Conservation (phyloP, 2,113 vertebrate species). For the Spea multiplicata region DNA sequence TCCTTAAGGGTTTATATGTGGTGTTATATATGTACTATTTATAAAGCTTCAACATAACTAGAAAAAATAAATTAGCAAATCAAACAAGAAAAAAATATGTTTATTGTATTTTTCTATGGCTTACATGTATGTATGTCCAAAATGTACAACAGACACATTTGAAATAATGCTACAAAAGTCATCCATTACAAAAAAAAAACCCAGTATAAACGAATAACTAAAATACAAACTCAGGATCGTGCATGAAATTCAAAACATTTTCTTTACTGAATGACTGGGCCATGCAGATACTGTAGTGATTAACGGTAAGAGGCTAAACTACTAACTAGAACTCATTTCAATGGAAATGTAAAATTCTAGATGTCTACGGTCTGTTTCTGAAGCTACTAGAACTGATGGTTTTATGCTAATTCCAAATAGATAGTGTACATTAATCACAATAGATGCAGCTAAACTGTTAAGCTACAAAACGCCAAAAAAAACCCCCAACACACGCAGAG, state of each 20-base stretch:
- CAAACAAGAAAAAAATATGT: constrained; percentile 12
- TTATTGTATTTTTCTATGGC: constrained; percentile 4
- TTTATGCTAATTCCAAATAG: neutral
- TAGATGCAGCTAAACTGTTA: neutral
- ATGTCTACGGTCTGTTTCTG: neutral
- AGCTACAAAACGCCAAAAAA: neutral
- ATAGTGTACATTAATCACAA: neutral
- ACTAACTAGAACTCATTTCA: neutral
- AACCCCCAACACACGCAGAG: neutral
- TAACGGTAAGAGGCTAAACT: neutral
- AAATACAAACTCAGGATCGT: constrained; percentile 21
- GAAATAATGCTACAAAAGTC: neutral
- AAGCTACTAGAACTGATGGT: neutral
- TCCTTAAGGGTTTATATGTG: no score
- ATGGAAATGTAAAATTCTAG: neutral
- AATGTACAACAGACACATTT: neutral
- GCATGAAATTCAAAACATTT: neutral
- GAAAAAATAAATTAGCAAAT: neutral
- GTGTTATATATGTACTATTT: no score
- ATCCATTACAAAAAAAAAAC: neutral
- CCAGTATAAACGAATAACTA: neutral
- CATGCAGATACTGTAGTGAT: constrained; percentile 3
- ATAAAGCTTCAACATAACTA: no score
- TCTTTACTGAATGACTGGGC: neutral
- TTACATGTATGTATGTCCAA: neutral